These are phyloP conservation scores for Hephaestus fuliginosus DNA, from an alignment of 2,797 vertebrate genomes.

Conservation along the genomic window DNA sequence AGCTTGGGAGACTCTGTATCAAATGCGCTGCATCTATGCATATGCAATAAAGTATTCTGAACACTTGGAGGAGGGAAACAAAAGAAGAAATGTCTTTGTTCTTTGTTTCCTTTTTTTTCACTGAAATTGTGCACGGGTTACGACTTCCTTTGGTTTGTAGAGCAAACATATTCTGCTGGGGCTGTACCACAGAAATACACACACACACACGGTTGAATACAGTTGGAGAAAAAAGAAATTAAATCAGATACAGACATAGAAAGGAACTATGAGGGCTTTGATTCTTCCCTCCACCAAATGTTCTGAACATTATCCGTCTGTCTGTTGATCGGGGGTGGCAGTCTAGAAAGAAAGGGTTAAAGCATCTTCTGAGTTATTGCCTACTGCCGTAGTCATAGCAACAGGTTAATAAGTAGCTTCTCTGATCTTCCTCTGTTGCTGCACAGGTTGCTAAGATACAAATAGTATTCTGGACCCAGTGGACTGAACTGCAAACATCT, in stretches of 20 bases:
- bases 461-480: constrained; percentile 74
- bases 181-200: constrained; percentile 17
- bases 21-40: constrained; percentile 59
- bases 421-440: constrained; percentile 83
- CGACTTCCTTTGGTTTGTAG: constrained; percentile 62
- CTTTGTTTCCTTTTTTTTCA: constrained; percentile 57
- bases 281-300: constrained; percentile 67
- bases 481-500: constrained; percentile 78
- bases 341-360: constrained; percentile 80
- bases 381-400: constrained; percentile 88
- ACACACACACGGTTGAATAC: constrained; percentile 34
- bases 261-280: constrained; percentile 55
- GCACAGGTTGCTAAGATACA: constrained; percentile 88
- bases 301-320: constrained; percentile 68
- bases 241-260: constrained; percentile 48
- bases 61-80: constrained; percentile 45
- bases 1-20: constrained; percentile 51
- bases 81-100: constrained; percentile 51
- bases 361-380: constrained; percentile 85
- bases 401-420: constrained; percentile 90
- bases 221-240: constrained; percentile 38
- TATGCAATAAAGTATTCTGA: constrained; percentile 41
- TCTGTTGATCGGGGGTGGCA: constrained; percentile 68
- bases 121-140: constrained; percentile 48
- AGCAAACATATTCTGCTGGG: constrained; percentile 42